Base-by-base conservation (phyloP, 2,888 invertebrate genomes). In the Mesopsocus fuscifrons region DNA sequence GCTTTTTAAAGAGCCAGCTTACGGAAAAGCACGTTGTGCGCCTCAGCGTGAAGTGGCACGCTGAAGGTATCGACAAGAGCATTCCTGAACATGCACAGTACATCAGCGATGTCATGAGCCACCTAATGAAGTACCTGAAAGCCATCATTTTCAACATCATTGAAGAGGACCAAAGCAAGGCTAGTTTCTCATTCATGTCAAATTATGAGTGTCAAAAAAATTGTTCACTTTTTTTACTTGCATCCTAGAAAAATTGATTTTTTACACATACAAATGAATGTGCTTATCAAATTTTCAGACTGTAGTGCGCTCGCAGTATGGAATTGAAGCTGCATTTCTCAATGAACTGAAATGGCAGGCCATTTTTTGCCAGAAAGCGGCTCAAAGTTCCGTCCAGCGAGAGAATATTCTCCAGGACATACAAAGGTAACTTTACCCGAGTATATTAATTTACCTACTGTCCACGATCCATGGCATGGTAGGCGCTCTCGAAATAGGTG, bases 331-430 rank as follows among this genome's bases (percentile, higher is more conserved):
- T 3, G 16, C 33, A 21, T 18, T 44, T 13, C 72, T 77, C 53
- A 72, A 76, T 50, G 82, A 81, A 54, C 61, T 80, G 45, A 71
- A 71, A 54, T 77, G 77, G 58, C 78, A 87, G 60, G 67, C 76
- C 43, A 63, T 70, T 51, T 74, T 78, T 65, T 73, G 82, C 59
- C 73, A 78, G 61, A 69, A 73, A 56, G 70, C 75, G 48, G 69
- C 74, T 48, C 69, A 75, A 57, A 69, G 77, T 62, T 76, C 76
- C 55, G 65, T 79, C 53, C 73, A 76, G 59, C 58, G 78, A 55
- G 71, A 81, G 56, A 67, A 72, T 57, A 69, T 77, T 45, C 67
- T 83, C 50, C 64, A 73, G 57, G 68, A 72, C 59, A 66, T 76
- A 52, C 68, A 77, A 66, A 66, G 71, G 76, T 74, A 65, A 67